Evolutionary conservation across 1,140 invertebrate species (phyloP).

Genomic region (Homalodisca vitripennis): DNA sequence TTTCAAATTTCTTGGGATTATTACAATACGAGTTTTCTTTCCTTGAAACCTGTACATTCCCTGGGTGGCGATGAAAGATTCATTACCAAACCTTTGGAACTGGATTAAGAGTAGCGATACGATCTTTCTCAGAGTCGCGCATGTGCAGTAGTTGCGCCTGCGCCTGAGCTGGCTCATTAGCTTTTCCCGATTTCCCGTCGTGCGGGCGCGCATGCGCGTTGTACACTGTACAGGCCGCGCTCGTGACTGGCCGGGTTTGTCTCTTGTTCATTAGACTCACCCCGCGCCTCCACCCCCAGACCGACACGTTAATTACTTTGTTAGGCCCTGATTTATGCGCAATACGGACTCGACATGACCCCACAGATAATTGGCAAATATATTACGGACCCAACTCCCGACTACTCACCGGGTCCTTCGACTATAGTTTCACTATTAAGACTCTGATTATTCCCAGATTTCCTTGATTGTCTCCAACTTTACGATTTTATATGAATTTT

Average conservation of each 20-base stretch:
- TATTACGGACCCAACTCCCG: not conserved
- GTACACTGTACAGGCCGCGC: not conserved
- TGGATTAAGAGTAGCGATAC: not conserved
- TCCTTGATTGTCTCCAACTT: too few relatives aligned
- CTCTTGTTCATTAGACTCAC: conserved; percentile 18
- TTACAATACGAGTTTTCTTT: too few relatives aligned
- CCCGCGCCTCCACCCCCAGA: not conserved
- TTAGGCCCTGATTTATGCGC: conserved; percentile 22
- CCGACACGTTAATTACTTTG: conserved; percentile 25
- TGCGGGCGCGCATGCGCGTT: not conserved
- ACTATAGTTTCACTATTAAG: not conserved
- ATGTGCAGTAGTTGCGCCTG: too few relatives aligned
- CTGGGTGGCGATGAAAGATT: not conserved
- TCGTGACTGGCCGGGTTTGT: conserved; percentile 12
- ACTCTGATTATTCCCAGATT: too few relatives aligned
- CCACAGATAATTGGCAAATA: conserved; percentile 22
- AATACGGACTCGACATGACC: conserved; percentile 19
- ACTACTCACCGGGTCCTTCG: not conserved
- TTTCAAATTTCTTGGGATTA: too few relatives aligned
- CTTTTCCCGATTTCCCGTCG: not conserved
- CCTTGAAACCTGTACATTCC: too few relatives aligned
- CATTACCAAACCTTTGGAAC: not conserved
- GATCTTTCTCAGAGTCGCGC: too few relatives aligned
- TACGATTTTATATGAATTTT: too few relatives aligned
- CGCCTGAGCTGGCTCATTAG: not conserved